Evolutionary conservation across 2,888 invertebrate species (phyloP).

Genomic region (Galerucella pusilla): DNA sequence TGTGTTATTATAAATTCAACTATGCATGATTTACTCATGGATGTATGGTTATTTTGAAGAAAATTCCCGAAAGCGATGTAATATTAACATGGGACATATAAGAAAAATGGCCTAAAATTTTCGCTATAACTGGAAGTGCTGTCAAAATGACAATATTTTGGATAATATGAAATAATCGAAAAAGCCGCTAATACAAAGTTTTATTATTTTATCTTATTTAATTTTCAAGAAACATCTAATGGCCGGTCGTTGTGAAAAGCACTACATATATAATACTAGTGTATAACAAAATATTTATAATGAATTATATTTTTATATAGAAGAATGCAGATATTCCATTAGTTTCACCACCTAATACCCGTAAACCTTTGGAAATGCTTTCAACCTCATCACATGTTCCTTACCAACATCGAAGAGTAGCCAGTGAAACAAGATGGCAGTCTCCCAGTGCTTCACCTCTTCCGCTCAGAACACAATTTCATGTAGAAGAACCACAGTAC

Average conservation of each 20-base stretch:
- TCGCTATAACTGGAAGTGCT: not conserved
- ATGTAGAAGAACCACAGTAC: slow-evolving; percentile 53
- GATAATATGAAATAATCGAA: not conserved
- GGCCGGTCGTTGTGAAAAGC: not conserved
- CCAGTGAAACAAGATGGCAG: slow-evolving; percentile 59
- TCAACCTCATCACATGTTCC: slow-evolving; percentile 38
- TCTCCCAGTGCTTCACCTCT: slow-evolving; percentile 64
- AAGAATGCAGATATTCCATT: slow-evolving; percentile 26
- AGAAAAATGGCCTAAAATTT: not conserved
- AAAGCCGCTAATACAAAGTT: not conserved
- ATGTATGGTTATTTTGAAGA: not conserved
- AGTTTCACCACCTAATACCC: slow-evolving; percentile 40
- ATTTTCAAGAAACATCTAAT: not conserved
- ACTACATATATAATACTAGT: too few species aligned
- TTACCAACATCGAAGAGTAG: slow-evolving; percentile 52
- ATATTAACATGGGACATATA: not conserved
- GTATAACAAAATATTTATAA: not conserved
- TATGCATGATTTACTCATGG: too few species aligned
- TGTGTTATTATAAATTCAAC: not conserved
- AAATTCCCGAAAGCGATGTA: not conserved
- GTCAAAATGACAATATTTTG: not conserved
- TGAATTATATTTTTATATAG: slow-evolving; percentile 14
- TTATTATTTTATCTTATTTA: not conserved
- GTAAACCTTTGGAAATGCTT: slow-evolving; percentile 32
- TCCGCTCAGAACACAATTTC: slow-evolving; percentile 60